Conservation (phyloP, 2,888 invertebrate species). For the Coelopa pilipes region DNA sequence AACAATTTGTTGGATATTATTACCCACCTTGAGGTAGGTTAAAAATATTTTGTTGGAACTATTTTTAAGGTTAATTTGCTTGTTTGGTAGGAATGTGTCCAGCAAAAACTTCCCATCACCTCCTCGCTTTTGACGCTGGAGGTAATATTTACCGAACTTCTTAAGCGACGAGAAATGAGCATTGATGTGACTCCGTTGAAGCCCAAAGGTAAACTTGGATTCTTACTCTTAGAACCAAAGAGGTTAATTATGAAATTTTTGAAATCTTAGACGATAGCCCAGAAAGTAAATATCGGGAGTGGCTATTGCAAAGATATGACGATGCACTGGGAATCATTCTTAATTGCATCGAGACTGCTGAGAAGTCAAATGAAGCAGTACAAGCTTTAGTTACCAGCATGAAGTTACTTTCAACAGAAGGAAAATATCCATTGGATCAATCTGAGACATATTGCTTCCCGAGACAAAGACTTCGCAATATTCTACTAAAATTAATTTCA, state of each 20-base stretch:
- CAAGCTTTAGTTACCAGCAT: slow-evolving; percentile 79
- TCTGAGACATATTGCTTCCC: slow-evolving; percentile 74
- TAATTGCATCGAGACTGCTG: slow-evolving; percentile 70
- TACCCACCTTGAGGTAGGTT: slow-evolving; percentile 74
- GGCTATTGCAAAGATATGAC: slow-evolving; percentile 78
- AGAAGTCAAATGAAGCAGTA: slow-evolving; percentile 69
- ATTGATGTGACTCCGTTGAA: slow-evolving; percentile 72
- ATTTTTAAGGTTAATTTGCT: background rate
- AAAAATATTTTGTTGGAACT: background rate
- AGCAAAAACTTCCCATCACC: slow-evolving; percentile 65
- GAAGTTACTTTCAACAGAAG: slow-evolving; percentile 79
- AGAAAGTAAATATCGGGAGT: slow-evolving; percentile 74
- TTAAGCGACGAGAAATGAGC: slow-evolving; percentile 75
- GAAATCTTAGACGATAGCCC: slow-evolving; percentile 67
- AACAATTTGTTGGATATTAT: slow-evolving; percentile 77
- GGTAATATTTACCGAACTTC: slow-evolving; percentile 76
- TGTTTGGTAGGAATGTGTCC: slow-evolving; percentile 48
- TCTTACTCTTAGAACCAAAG: background rate
- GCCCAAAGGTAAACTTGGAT: slow-evolving; percentile 67
- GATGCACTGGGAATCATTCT: slow-evolving; percentile 73
- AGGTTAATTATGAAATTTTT: background rate
- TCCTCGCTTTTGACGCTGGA: slow-evolving; percentile 77
- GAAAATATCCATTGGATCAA: slow-evolving; percentile 72
- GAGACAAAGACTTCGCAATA: slow-evolving; percentile 73
- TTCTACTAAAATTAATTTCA: slow-evolving; percentile 75